Conservation (phyloP, 1,140 invertebrate species). For the Meloidogyne hapla region DNA sequence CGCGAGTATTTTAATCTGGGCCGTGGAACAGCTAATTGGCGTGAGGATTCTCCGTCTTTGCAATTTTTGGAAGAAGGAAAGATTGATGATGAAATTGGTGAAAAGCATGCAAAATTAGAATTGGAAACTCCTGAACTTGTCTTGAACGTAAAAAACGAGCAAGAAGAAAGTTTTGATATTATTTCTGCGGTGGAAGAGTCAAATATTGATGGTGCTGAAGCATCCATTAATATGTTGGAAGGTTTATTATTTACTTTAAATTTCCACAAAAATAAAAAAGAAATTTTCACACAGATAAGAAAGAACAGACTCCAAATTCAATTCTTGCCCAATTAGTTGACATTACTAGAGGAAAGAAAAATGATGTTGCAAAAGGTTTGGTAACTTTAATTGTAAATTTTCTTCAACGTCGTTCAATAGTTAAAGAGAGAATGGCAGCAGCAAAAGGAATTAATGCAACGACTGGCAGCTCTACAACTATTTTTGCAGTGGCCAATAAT, state of each 20-base stretch:
- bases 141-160: neutral
- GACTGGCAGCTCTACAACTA: neutral
- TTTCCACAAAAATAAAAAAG: too few species aligned
- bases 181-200: neutral
- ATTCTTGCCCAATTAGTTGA: slow-evolving; percentile 27
- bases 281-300: too few species aligned
- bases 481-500: neutral
- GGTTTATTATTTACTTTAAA: too few species aligned
- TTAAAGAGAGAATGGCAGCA: neutral
- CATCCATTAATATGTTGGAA: neutral
- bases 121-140: slow-evolving; percentile 5
- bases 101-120: slow-evolving; percentile 9
- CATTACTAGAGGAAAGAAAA: slow-evolving; percentile 8
- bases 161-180: neutral
- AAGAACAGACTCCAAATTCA: slow-evolving; percentile 17
- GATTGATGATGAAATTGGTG: neutral
- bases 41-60: neutral
- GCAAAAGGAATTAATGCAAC: neutral
- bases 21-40: neutral
- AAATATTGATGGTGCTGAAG: neutral
- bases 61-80: neutral
- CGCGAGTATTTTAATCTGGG: slow-evolving; percentile 27
- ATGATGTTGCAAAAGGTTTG: neutral
- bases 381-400: neutral
- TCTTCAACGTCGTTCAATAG: slow-evolving; percentile 6